Conservation (phyloP, 2,888 invertebrate species). For the Hybos culiciformis region DNA sequence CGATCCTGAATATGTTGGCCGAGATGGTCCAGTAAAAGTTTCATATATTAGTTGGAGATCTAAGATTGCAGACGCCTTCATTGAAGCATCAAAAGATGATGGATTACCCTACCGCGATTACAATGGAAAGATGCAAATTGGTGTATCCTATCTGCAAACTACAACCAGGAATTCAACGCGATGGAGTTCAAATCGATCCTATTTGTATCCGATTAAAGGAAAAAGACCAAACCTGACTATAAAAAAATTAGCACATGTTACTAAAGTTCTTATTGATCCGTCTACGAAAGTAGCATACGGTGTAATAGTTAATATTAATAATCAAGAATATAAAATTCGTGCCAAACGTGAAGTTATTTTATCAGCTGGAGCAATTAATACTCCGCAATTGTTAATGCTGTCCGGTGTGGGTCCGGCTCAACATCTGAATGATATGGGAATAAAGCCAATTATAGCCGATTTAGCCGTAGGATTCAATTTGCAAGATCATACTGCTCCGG, state of each 20-base stretch:
- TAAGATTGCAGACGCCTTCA: constrained; percentile 45
- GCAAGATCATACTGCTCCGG: constrained; percentile 52
- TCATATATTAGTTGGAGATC: constrained; percentile 45
- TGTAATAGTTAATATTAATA: constrained; percentile 40
- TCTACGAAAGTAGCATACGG: constrained; percentile 39
- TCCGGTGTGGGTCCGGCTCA: constrained; percentile 53
- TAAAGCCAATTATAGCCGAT: constrained; percentile 43
- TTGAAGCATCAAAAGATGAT: constrained; percentile 46
- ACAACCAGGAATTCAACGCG: constrained; percentile 45
- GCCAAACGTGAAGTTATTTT: constrained; percentile 57
- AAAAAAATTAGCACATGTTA: constrained; percentile 40
- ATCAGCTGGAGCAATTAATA: constrained; percentile 63
- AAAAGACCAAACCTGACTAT: constrained; percentile 44
- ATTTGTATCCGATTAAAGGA: constrained; percentile 39
- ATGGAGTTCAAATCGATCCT: constrained; percentile 45
- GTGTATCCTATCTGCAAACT: constrained; percentile 48
- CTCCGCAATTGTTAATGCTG: constrained; percentile 69
- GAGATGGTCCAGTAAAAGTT: constrained; percentile 42
- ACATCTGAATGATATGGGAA: constrained; percentile 41
- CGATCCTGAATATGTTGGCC: constrained; percentile 37
- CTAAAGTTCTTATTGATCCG: constrained; percentile 41
- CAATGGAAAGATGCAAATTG: constrained; percentile 46
- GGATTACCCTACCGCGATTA: constrained; percentile 54
- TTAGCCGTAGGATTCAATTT: constrained; percentile 49
- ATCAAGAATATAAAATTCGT: constrained; percentile 34